Evolutionary conservation across 37 sponge, comb jelly and placozoan species (phyloP).

Genomic region (Ephydatia muelleri): DNA sequence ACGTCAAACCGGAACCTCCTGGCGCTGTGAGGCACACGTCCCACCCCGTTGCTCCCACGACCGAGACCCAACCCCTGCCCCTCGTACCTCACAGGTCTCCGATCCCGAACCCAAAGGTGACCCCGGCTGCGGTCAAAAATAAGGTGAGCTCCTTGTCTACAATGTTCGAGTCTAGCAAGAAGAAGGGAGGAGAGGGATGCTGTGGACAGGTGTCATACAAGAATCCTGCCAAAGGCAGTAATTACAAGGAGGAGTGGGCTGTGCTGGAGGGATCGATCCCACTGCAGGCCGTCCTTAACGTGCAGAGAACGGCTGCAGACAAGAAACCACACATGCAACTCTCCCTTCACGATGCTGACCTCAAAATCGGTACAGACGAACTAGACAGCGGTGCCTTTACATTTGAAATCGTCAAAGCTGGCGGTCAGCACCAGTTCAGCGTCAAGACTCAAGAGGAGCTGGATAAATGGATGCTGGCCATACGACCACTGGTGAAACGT

Average conservation of each 20-base stretch:
- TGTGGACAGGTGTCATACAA: constrained; percentile 30
- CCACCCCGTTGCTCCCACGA: not conserved
- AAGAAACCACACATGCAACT: constrained; percentile 32
- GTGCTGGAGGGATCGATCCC: constrained; percentile 27
- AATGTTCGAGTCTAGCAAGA: constrained; percentile 23
- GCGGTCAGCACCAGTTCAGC: constrained; percentile 31
- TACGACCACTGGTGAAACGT: constrained; percentile 21
- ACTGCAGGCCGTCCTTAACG: not conserved
- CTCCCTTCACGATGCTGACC: constrained; percentile 10
- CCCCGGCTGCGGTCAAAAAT: not conserved
- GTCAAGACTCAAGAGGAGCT: constrained; percentile 12
- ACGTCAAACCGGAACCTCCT: not conserved
- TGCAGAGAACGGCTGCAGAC: constrained; percentile 28
- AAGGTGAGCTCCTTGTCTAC: constrained; percentile 4
- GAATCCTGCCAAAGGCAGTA: constrained; percentile 25
- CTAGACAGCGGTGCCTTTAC: constrained; percentile 17
- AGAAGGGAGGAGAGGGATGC: not conserved
- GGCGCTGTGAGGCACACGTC: not conserved
- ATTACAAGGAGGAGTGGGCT: constrained; percentile 30
- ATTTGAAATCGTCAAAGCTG: constrained; percentile 23
- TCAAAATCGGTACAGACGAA: constrained; percentile 22
- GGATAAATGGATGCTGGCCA: constrained; percentile 22
- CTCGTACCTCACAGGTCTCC: constrained; percentile 1
- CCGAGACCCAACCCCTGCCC: not conserved
- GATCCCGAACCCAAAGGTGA: not conserved